Base-by-base conservation (phyloP, 1,140 invertebrate genomes). In the Plutomurus gul region DNA sequence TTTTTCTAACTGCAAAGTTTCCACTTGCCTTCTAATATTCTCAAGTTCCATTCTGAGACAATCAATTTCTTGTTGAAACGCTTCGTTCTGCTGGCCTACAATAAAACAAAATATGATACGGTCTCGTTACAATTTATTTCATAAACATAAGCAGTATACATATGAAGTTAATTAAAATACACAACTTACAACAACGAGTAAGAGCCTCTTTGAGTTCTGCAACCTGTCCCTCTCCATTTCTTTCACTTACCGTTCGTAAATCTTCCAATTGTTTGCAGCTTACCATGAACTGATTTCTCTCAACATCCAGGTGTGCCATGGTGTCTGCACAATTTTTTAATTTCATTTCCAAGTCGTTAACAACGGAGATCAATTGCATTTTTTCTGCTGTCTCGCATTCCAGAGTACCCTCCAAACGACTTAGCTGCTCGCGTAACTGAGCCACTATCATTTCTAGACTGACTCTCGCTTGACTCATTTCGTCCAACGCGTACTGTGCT, bases 351-450 rank as follows among this genome's bases (percentile, higher is more conserved):
- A 79, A 20, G n/a, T 83, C 60, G n/a, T 75, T 47, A 3, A 83
- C 5, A 4, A 25, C 0, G 20, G 13, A 16, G 2, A 11, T 13
- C 20, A 81, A 27, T 6, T 20, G 18, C 4, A 22, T 13, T 70
- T 83, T 83, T 11, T 83, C 82, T 3, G 20, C 37, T 16, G 51
- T 25, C 11, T 77, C 77, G 51, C 36, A 40, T 49, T 83, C 78
- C 4, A 76, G 39, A 1, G 16, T 18, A 7, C 65, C 79, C 49
- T 83, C 77, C 11, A 47, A 33, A 20, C 78, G 40, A 8, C 22
- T 46, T 3, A 81, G 11, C 65, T 81, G 79, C 4, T 7, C 49
- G 22, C 75, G 33, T 18, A 83, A 43, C 36, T 81, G 60, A 47
- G 30, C 7, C 13, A 81, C 22, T 16, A 83, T 60, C 3, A 33